Evolutionary conservation across 2,113 vertebrate species (phyloP).

Genomic region (Scomber scombrus): DNA sequence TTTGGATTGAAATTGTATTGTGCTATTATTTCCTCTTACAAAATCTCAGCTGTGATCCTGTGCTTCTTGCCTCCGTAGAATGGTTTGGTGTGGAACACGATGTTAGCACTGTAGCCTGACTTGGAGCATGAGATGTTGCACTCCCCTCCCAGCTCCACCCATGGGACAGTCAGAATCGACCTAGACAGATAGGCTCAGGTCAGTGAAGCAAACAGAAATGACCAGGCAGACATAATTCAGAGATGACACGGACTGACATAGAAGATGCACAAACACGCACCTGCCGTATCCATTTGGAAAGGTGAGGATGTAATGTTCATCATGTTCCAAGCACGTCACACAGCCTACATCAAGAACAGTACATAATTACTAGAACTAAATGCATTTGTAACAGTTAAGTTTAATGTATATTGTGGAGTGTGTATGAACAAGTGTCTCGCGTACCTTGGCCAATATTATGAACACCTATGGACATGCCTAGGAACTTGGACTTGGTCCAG

Average conservation of each 20-base stretch:
- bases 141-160: constrained; percentile 98
- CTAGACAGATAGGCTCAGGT: constrained; percentile 77
- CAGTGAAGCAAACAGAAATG: neutral
- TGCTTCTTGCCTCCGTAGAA: constrained; percentile 99
- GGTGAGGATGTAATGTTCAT: constrained; percentile 98
- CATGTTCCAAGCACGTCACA: constrained; percentile 96
- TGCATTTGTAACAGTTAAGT: neutral
- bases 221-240: neutral
- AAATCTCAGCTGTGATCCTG: constrained; percentile 98
- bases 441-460: constrained; percentile 99
- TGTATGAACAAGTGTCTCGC: neutral
- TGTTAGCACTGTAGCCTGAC: constrained; percentile 95
- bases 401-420: neutral
- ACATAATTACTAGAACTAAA: neutral
- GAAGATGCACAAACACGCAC: constrained; percentile 65
- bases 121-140: constrained; percentile 97
- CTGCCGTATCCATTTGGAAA: constrained; percentile 99
- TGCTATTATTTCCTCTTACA: constrained; percentile 86
- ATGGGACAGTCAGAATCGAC: constrained; percentile 98
- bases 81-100: constrained; percentile 98
- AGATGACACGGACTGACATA: neutral
- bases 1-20: neutral
- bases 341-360: constrained; percentile 86
- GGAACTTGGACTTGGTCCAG: constrained; percentile 99
- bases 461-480: constrained; percentile 99